Percentiles rank a stretch among this genome's conserved stretches.
Evolutionary conservation across 2,888 invertebrate genomes (phyloP).

Genomic region (Oligia strigilis): DNA sequence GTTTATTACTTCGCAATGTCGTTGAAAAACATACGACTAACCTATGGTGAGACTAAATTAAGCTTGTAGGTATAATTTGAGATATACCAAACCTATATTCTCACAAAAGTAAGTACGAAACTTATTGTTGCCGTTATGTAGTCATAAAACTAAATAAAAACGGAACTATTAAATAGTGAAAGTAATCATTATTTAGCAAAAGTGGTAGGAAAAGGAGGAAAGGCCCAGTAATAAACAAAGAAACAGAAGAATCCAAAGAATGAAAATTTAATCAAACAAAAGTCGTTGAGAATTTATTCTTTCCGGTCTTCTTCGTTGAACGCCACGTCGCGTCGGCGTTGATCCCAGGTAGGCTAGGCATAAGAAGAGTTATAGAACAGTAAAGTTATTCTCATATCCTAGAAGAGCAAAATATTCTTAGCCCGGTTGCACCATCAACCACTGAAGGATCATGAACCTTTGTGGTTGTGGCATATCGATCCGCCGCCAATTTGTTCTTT

Average conservation of each 20-base stretch:
- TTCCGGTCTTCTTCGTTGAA: not conserved
- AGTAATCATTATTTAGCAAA: not conserved
- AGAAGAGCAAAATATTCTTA: not conserved
- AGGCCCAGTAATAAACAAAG: not conserved
- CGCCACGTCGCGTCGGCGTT: not conserved
- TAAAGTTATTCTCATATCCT: not conserved
- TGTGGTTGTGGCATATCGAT: no score
- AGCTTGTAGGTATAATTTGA: not conserved
- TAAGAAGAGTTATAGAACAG: conserved; percentile 21
- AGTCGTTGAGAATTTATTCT: not conserved
- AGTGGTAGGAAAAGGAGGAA: not conserved
- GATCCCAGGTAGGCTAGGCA: conserved; percentile 31
- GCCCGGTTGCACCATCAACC: not conserved
- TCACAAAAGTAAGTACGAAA: not conserved
- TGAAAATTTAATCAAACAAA: conserved; percentile 37
- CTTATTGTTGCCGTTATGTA: not conserved
- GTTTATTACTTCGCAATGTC: not conserved
- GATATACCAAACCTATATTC: not conserved
- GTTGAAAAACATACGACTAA: not conserved
- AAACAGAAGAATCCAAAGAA: conserved; percentile 14
- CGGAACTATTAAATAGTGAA: not conserved
- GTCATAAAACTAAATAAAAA: not conserved
- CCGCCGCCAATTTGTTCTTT: no score
- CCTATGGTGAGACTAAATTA: not conserved
- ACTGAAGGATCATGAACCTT: not conserved